Evolutionary conservation across 1,140 invertebrate species (phyloP), one percentile per base, ranked within the genome.

Genomic region (Telenomus remus): DNA sequence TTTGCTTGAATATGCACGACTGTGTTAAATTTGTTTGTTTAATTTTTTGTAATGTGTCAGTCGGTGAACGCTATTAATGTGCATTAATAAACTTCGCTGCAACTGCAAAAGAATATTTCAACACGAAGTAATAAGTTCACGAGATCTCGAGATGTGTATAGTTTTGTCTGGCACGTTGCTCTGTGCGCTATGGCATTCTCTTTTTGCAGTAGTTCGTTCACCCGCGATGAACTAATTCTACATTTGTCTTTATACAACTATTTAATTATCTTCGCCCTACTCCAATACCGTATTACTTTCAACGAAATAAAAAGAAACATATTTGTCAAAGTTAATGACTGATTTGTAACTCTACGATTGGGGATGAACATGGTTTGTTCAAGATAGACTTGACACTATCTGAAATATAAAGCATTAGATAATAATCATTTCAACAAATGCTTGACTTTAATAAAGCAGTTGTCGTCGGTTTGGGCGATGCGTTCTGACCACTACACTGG

Each of bases 311-410:
- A 44, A 27, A 15, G 16, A 64, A 65, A 64, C n/a, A n/a, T 53
- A 44, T 48, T 57, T 53, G 35, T 51, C 51, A 54, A 59, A 64
- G 48, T 59, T n/a, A 64, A 73, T 65, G 70, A 73, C 15, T 54
- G 69, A 64, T 65, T 65, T 73, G 55, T 73, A 65, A 66, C 66
- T 61, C 55, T 71, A 63, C 51, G 50, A 57, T 56, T 64, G 47
- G 54, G 34, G 34, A 37, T 72, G 54, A 42, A 72, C 53, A 57
- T 46, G n/a, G 53, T 47, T 34, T 57, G 44, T 56, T 70, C 13
- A 50, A 16, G 50, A 60, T 65, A 65, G 59, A 55, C 9, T n/a
- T 19, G 27, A n/a, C 55, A 57, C 56, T 66, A 74, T 66, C 70
- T 74, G 15, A 59, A 74, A 66, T 51, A 55, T 46, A 74, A 56